phyloP scores from a whole-genome alignment of 2,113 vertebrate species.

The Cyprinodon tularosa region DNA sequence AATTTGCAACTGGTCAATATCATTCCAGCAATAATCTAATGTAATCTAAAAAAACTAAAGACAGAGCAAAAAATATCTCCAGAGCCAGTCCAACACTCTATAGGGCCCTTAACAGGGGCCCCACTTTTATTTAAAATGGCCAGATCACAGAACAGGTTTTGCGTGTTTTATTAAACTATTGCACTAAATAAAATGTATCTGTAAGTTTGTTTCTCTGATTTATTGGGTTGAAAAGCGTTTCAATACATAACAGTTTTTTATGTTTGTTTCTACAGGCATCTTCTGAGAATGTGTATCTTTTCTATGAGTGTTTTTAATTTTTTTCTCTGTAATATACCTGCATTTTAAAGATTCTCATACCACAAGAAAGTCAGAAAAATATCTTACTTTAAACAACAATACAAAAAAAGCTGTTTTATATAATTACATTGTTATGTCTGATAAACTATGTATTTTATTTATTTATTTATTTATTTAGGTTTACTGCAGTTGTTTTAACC shows the following conservation, averaged over 20 bases:
- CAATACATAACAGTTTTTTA: not conserved
- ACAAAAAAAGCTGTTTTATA: no score
- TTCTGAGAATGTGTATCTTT: no score
- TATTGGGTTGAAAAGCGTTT: not conserved
- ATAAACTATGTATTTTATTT: no score
- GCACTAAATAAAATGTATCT: not conserved
- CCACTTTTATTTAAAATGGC: not conserved
- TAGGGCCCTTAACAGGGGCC: not conserved
- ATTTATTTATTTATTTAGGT: no score
- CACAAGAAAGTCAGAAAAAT: no score
- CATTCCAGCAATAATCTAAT: constrained; percentile 9
- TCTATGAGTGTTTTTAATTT: no score
- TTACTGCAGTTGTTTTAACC: no score
- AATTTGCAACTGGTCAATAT: constrained; percentile 7
- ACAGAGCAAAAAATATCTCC: not conserved
- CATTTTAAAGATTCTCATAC: no score
- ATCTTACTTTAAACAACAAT: no score
- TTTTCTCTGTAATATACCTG: no score
- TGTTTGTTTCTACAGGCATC: no score
- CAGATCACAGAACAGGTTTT: not conserved
- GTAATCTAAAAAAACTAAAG: not conserved
- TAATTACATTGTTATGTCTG: no score
- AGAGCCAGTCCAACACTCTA: not conserved
- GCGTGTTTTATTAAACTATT: not conserved
- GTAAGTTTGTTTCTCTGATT: not conserved